Evolutionary conservation across 2,888 invertebrate genomes (phyloP).

Genomic region (Magallana nippona): DNA sequence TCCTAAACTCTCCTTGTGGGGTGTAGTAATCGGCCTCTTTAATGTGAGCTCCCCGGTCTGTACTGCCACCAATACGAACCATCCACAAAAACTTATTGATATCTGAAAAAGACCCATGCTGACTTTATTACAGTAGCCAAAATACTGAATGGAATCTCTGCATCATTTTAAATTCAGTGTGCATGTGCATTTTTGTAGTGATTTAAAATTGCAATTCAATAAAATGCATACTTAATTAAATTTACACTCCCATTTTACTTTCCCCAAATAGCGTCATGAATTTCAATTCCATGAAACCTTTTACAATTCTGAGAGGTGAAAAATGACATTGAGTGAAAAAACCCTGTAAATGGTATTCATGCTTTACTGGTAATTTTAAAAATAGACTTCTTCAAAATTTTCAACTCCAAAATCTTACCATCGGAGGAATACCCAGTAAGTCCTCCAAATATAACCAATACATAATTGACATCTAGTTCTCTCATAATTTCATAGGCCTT

Average conservation of each 20-base stretch:
- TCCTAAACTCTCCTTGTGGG: constrained; percentile 94
- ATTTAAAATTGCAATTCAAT: too few relatives aligned
- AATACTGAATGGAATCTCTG: too few relatives aligned
- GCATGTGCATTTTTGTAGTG: too few relatives aligned
- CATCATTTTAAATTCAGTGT: too few relatives aligned
- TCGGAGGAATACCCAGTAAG: constrained; percentile 98
- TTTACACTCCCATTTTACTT: too few relatives aligned
- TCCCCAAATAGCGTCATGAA: too few relatives aligned
- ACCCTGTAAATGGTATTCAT: too few relatives aligned
- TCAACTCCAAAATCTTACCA: constrained; percentile 83
- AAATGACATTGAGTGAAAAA: too few relatives aligned
- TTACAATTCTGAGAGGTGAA: too few relatives aligned
- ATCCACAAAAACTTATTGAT: constrained; percentile 99
- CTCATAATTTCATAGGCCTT: constrained; percentile 98
- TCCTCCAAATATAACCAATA: constrained; percentile 98
- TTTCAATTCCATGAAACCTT: too few relatives aligned
- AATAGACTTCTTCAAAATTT: background rate
- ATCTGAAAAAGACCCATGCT: constrained; percentile 82
- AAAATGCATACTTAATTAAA: too few relatives aligned
- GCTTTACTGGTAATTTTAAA: too few relatives aligned
- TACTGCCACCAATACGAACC: constrained; percentile 98
- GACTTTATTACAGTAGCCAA: background rate
- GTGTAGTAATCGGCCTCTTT: constrained; percentile 98
- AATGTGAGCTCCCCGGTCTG: constrained; percentile 95
- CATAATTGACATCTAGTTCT: constrained; percentile 98